These are phyloP conservation scores for Sakesphorus luctuosus DNA, from an alignment of 2,113 vertebrate genomes.

Conservation along the genomic window DNA sequence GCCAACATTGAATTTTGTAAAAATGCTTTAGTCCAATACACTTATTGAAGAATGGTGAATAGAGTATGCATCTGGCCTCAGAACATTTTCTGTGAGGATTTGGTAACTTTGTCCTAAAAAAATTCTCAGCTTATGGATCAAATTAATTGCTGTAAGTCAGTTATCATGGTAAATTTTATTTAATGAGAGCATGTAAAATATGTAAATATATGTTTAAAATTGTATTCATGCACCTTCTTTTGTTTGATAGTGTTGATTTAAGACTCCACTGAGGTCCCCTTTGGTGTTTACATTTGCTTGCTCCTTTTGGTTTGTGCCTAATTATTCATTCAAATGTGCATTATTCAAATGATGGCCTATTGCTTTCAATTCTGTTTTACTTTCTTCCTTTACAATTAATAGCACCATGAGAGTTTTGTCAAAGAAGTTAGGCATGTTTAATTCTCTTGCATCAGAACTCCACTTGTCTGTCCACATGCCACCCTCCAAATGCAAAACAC, in stretches of 20 bases:
- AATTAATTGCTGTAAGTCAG: background rate
- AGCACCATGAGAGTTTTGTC: background rate
- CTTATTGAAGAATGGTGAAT: background rate
- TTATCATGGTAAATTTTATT: background rate
- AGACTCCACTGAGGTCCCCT: background rate
- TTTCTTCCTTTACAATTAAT: background rate
- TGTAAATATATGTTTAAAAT: background rate
- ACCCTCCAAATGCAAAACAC: background rate
- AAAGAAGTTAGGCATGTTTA: background rate
- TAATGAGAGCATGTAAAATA: background rate
- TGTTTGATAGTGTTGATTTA: background rate
- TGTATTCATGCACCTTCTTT: background rate
- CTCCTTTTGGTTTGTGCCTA: background rate
- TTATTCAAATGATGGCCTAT: conserved; percentile 11
- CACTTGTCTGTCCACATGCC: background rate
- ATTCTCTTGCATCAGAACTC: background rate
- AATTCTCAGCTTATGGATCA: background rate
- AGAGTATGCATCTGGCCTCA: background rate
- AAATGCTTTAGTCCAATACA: background rate
- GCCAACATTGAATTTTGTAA: background rate
- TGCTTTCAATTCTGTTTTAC: conserved; percentile 28
- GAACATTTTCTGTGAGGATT: background rate
- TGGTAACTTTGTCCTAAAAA: background rate
- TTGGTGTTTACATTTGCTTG: conserved; percentile 22
- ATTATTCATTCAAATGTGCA: conserved; percentile 24